Percentiles rank a stretch among this genome's conserved stretches.
Conservation (phyloP, 30 jellyfish, hydroid and myxozoan genomes). For the Nemopilema nomurai region DNA sequence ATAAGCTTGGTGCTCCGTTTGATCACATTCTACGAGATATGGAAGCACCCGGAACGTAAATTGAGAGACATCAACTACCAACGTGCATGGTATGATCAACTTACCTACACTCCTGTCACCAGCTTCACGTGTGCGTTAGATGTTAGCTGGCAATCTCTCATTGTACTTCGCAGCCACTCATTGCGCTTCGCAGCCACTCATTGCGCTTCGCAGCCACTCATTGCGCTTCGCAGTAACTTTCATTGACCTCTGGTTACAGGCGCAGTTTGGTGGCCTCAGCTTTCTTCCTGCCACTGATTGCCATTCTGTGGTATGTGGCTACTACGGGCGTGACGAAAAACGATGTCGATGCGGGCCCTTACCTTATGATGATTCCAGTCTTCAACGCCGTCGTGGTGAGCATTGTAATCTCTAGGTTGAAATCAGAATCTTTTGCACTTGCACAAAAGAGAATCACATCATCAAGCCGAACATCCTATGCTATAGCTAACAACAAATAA, state of each 20-base stretch:
- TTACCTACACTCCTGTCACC: not conserved
- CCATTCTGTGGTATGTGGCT: slow-evolving; percentile 73
- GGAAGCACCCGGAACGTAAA: slow-evolving; percentile 42
- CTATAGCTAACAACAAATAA: no score
- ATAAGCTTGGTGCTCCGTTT: slow-evolving; percentile 62
- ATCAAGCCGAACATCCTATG: no score
- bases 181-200: not conserved
- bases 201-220: not conserved
- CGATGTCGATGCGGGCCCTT: slow-evolving; percentile 48
- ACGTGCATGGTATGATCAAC: slow-evolving; percentile 73
- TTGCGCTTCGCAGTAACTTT: not conserved
- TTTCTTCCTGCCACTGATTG: slow-evolving; percentile 74
- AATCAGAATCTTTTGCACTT: not conserved
- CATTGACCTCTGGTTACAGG: slow-evolving; percentile 47
- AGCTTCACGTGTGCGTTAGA: no score
- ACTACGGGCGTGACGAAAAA: slow-evolving; percentile 65
- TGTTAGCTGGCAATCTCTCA: not conserved
- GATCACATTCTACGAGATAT: slow-evolving; percentile 72
- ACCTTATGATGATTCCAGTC: slow-evolving; percentile 68
- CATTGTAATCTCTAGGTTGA: not conserved
- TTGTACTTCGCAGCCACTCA: not conserved
- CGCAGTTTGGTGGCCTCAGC: slow-evolving; percentile 79
- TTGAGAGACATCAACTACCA: slow-evolving; percentile 87
- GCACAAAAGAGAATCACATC: no score
- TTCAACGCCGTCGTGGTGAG: slow-evolving; percentile 73